Percentiles rank a stretch among this genome's conserved stretches.
Evolutionary conservation across 2,113 vertebrate species (phyloP).

Genomic region (Forbesichthys papilliferus): DNA sequence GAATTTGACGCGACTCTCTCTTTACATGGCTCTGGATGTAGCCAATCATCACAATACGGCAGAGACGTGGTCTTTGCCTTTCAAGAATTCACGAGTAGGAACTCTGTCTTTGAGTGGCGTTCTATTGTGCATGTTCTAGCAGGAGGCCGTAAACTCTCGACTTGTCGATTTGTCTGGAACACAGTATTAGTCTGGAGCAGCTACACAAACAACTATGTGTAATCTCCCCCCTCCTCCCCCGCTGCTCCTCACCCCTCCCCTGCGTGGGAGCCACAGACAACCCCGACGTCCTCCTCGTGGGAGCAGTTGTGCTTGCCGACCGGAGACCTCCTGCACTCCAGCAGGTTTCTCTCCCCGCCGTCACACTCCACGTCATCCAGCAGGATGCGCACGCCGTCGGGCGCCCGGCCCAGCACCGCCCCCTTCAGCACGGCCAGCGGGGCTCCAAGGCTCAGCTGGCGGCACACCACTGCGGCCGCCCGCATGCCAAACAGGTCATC

Average conservation of each 20-base stretch:
- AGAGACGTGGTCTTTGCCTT: too few relatives aligned
- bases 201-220: too few relatives aligned
- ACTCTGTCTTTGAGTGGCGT: too few relatives aligned
- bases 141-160: too few relatives aligned
- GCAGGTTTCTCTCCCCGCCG: constrained; percentile 66
- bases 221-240: too few relatives aligned
- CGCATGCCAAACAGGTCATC: constrained; percentile 68
- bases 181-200: too few relatives aligned
- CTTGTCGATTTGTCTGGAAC: too few relatives aligned
- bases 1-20: too few relatives aligned
- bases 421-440: constrained; percentile 62
- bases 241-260: neutral
- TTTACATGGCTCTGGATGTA: too few relatives aligned
- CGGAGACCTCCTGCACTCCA: constrained; percentile 68
- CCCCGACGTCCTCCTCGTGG: constrained; percentile 69
- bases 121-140: too few relatives aligned
- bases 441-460: constrained; percentile 69
- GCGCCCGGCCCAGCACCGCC: constrained; percentile 62
- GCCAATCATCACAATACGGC: too few relatives aligned
- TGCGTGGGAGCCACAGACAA: constrained; percentile 57
- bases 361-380: constrained; percentile 76
- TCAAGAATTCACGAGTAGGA: too few relatives aligned
- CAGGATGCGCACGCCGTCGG: constrained; percentile 49
- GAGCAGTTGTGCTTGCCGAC: constrained; percentile 74
- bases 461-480: constrained; percentile 69